Percentiles rank a stretch among this genome's conserved stretches.
These are phyloP conservation scores for Saccopteryx leptura DNA, from an alignment of 2,113 vertebrate genomes.

Conservation along the genomic window DNA sequence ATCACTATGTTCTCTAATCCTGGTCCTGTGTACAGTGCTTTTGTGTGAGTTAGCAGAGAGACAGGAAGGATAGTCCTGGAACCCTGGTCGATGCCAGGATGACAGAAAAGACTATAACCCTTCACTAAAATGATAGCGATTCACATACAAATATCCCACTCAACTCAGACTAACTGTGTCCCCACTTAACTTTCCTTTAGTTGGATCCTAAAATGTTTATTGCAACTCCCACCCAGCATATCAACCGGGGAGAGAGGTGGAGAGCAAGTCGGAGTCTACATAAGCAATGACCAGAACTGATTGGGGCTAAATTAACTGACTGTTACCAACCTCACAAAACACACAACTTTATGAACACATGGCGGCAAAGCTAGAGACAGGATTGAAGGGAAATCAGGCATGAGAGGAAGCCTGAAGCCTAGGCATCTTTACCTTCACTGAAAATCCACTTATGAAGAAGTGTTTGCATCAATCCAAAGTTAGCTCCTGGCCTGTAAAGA, in stretches of 20 bases:
- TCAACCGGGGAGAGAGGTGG: background rate
- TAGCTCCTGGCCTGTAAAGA: background rate
- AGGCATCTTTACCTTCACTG: no score
- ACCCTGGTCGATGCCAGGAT: background rate
- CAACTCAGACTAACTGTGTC: background rate
- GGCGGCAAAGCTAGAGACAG: background rate
- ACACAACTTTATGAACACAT: background rate
- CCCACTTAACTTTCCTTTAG: background rate
- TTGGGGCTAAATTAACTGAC: background rate
- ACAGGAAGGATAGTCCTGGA: background rate
- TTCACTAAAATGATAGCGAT: background rate
- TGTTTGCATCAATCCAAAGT: background rate
- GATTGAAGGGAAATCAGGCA: background rate
- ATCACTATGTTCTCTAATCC: background rate
- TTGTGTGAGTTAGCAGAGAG: background rate
- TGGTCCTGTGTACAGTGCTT: background rate
- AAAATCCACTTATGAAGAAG: background rate
- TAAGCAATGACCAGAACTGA: background rate
- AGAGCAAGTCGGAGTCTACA: background rate
- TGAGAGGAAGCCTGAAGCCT: background rate
- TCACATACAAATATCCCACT: background rate
- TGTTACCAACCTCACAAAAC: background rate
- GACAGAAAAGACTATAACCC: rapidly evolving
- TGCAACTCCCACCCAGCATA: background rate
- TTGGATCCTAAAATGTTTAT: background rate